Base-by-base conservation (phyloP, 2,888 invertebrate species). In the Apantesis nais region DNA sequence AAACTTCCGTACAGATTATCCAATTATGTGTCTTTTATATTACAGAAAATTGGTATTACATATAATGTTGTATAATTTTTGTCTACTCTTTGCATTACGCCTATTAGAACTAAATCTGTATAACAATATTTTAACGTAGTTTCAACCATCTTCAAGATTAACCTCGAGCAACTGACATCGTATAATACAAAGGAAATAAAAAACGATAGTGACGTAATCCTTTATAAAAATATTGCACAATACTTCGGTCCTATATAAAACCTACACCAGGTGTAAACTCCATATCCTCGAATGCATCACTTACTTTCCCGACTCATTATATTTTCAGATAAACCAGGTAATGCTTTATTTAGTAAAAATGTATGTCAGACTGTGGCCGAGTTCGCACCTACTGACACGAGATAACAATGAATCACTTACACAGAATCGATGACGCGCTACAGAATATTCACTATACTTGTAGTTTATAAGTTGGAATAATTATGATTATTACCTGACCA, bases 361-460 rank as follows among this genome's bases (percentile, higher is more conserved):
- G 68, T 77, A 67, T 77, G 76, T 80, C 75, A 83, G 66, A 73
- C 69, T 66, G 62, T 62, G 70, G 39, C 74, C 73, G 72, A 71
- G 67, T 74, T 73, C 60, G 65, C 67, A 75, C 71, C 52, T 66
- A 73, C 70, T 55, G 61, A 71, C 66, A 71, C 68, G 62, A 79
- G 79, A 80, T 78, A 78, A 76, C 68, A 70, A 68, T 77, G 79
- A 81, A 74, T 78, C 81, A 81, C 67, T 78, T 72, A 66, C 68
- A 74, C 74, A 72, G 72, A 77, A 80, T 74, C 75, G 68, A 75
- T 77, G 72, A 72, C 69, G 66, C 67, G 41, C 34, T 55, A 16
- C 48, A 60, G 58, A 29, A 55, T 31, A 58, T 64, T 29, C 37
- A 65, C 44, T 58, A 22, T 9, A 48, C 22, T 48, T 22, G 48